Evolutionary conservation across 2,797 vertebrate genomes (phyloP).

Genomic region (Novumbra hubbsi): DNA sequence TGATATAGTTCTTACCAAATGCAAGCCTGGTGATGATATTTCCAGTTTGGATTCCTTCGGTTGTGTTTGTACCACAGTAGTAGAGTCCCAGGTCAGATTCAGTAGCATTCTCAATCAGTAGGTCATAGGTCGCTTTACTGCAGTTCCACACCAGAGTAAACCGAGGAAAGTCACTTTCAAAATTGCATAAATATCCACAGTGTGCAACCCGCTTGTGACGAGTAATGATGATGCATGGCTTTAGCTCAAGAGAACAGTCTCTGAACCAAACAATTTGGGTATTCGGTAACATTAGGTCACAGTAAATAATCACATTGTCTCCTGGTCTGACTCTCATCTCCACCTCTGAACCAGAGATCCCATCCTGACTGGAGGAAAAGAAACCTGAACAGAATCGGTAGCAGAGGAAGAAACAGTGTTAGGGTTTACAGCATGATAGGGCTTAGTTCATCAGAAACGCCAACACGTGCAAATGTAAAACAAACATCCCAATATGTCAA

Average conservation of each 20-base stretch:
- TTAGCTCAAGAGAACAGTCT: neutral
- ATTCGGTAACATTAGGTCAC: too few species aligned
- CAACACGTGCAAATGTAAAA: neutral
- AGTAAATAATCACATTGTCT: slow-evolving; percentile 30
- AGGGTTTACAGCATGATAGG: neutral
- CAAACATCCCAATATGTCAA: neutral
- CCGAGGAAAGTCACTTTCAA: neutral
- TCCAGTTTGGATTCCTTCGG: neutral
- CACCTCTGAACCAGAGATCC: slow-evolving; percentile 21
- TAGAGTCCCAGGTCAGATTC: slow-evolving; percentile 40
- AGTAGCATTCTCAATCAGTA: slow-evolving; percentile 36
- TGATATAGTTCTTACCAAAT: neutral
- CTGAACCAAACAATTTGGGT: neutral
- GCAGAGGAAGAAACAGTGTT: neutral
- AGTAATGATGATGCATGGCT: neutral
- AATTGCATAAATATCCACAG: too few species aligned
- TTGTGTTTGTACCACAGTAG: slow-evolving; percentile 23
- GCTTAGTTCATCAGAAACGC: too few species aligned
- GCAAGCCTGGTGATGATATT: slow-evolving; percentile 3
- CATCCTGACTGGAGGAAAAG: slow-evolving; percentile 18
- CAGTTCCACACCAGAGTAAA: neutral
- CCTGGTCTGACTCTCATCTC: slow-evolving; percentile 30
- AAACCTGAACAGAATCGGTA: neutral
- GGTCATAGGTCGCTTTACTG: neutral
- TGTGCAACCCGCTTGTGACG: too few species aligned